Conservation (phyloP, 2,888 invertebrate species). For the Polia nebulosa region DNA sequence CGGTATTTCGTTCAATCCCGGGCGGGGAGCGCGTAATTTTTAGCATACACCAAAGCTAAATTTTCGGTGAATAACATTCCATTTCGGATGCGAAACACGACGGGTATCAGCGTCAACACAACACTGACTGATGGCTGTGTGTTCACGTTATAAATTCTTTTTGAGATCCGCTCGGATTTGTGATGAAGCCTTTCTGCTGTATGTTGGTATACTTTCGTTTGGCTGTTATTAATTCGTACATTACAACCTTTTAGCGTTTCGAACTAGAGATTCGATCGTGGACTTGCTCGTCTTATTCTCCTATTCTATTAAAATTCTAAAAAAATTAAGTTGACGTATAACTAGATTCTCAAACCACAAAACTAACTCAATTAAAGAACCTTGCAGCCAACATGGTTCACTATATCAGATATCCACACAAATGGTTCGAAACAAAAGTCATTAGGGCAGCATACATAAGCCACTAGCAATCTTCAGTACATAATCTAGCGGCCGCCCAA, state of each 20-base stretch:
- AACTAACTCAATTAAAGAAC: slow-evolving; percentile 15
- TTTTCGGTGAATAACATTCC: slow-evolving; percentile 90
- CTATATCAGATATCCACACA: slow-evolving; percentile 37
- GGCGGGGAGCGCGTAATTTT: slow-evolving; percentile 88
- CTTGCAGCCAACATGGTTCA: slow-evolving; percentile 11
- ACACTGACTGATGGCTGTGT: slow-evolving; percentile 86
- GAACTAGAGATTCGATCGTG: background rate
- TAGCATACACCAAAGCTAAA: slow-evolving; percentile 88
- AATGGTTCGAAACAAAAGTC: slow-evolving; percentile 70
- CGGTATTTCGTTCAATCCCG: slow-evolving; percentile 90
- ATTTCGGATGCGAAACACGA: slow-evolving; percentile 88
- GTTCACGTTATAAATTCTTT: slow-evolving; percentile 85
- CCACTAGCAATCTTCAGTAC: slow-evolving; percentile 70
- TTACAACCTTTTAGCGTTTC: slow-evolving; percentile 38
- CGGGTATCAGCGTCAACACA: slow-evolving; percentile 89
- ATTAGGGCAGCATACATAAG: slow-evolving; percentile 74
- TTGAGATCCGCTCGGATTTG: slow-evolving; percentile 81
- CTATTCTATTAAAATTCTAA: background rate
- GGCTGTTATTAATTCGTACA: slow-evolving; percentile 52
- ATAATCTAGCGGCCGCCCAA: slow-evolving; percentile 80
- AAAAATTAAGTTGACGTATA: background rate
- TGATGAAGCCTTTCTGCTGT: slow-evolving; percentile 69
- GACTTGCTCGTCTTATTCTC: background rate
- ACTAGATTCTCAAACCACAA: slow-evolving; percentile 5
- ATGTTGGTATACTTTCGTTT: slow-evolving; percentile 54